These are phyloP conservation scores for Diarsia dahlii DNA, from an alignment of 2,888 invertebrate genomes.

Conservation along the genomic window DNA sequence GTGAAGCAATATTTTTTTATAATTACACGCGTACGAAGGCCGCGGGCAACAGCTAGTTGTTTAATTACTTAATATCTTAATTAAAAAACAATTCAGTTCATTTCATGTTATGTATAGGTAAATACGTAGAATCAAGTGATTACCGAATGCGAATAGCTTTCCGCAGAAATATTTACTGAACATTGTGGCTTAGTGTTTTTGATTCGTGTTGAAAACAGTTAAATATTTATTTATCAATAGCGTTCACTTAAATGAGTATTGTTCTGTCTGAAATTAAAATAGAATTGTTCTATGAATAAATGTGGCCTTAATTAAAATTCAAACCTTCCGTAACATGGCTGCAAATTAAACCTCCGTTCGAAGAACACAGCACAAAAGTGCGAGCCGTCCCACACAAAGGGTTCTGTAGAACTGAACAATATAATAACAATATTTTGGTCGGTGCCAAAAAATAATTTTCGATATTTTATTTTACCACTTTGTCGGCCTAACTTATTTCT, in stretches of 20 bases:
- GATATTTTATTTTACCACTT: too few species aligned
- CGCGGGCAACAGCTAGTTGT: too few species aligned
- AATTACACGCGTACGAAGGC: too few species aligned
- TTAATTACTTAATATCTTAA: background rate
- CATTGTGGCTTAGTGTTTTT: background rate
- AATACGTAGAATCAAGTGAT: background rate
- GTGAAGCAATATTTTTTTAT: too few species aligned
- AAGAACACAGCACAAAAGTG: background rate
- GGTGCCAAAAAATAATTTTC: too few species aligned
- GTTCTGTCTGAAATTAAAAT: background rate
- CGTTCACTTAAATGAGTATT: background rate
- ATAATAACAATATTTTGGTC: too few species aligned
- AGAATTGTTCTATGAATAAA: background rate
- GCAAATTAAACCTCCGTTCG: background rate
- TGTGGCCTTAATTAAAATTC: background rate
- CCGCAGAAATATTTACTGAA: background rate
- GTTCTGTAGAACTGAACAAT: too few species aligned
- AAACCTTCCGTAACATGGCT: background rate
- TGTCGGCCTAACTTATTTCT: too few species aligned
- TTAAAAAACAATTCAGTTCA: slow-evolving; percentile 18
- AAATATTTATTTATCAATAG: background rate
- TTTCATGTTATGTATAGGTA: slow-evolving; percentile 13
- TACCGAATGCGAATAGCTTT: background rate
- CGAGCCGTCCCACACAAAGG: too few species aligned
- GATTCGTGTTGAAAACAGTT: background rate